Conservation (phyloP, 2,113 vertebrate genomes). For the Bos indicus region DNA sequence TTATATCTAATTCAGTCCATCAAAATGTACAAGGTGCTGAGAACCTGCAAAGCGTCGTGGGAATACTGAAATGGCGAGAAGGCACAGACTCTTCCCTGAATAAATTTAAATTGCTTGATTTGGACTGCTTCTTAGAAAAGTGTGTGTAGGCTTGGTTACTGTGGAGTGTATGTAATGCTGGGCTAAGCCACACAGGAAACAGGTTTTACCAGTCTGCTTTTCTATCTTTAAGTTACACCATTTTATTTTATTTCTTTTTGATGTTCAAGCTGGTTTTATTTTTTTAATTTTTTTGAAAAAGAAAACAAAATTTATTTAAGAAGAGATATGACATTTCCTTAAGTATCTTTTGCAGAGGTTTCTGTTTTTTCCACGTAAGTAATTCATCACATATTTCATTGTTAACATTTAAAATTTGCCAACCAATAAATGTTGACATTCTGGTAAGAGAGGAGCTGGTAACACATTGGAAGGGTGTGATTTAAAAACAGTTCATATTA, state of each 20-base stretch:
- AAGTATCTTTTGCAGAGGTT: slow-evolving; percentile 23
- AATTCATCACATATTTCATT: slow-evolving; percentile 33
- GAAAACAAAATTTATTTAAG: neutral
- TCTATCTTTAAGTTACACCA: neutral
- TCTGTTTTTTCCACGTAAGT: neutral
- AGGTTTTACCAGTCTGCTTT: neutral
- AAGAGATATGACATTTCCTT: neutral
- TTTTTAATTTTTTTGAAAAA: neutral
- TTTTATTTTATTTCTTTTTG: too few relatives aligned
- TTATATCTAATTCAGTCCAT: neutral
- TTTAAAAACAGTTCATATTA: neutral
- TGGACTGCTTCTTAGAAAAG: neutral
- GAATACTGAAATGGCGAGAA: neutral
- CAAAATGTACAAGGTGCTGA: neutral
- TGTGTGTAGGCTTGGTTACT: neutral
- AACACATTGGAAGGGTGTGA: neutral
- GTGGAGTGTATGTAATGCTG: fast-evolving
- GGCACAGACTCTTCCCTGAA: neutral
- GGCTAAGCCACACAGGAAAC: neutral
- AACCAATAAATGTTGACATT: slow-evolving; percentile 45
- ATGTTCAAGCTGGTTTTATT: too few relatives aligned
- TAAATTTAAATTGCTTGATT: neutral
- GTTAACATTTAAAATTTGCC: slow-evolving; percentile 48
- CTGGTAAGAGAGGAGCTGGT: neutral
- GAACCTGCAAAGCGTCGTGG: neutral